Base-by-base conservation (phyloP, 2,797 vertebrate genomes). In the Notamacropus eugenii region DNA sequence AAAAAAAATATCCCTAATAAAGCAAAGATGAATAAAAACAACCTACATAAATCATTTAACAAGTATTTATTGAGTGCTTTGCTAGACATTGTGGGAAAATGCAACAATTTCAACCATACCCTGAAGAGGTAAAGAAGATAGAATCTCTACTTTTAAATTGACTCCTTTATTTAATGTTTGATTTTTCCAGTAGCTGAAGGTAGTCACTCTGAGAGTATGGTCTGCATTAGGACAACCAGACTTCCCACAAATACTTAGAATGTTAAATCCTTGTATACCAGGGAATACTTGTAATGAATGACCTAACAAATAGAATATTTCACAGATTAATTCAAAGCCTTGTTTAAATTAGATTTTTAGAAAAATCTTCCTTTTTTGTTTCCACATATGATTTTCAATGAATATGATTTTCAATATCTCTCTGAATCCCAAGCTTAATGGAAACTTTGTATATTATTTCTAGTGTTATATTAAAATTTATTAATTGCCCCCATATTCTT, bases 401-500 rank as follows among this genome's bases (percentile, higher is more conserved):
- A 97, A 87, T 93, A 94, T 24, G 55, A 56, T 97, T 97, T 93
- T 94, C 24, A 91, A 22, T 94, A 11, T 94, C 58, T 29, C 24
- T 67, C 4, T 6, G 91, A 94, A 90, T 95, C 40, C 54, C 46
- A 10, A 90, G 5, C 54, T 82, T 92, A 74, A 87, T 29, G 22
- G 50, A 19, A 6, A 87, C 5, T 74, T 92, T 22, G 62, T 67
- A n/a, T 40, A 40, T 52, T 16, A 91, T 5, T 62, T 74, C 12
- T 82, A 10, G 40, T 46, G 24, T 82, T 82, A 4, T 46, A 82
- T 82, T 46, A 27, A 50, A 87, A 27, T 82, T 14, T 82, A 12
- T 82, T 74, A 22, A 74, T 46, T 87, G 40, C 22, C 22, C 67
- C 40, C 9, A 24, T 87, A 87, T 22, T 87, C 40, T 87, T 27